Conservation (phyloP, 2,797 vertebrate genomes). For the Peromyscus nudipes region DNA sequence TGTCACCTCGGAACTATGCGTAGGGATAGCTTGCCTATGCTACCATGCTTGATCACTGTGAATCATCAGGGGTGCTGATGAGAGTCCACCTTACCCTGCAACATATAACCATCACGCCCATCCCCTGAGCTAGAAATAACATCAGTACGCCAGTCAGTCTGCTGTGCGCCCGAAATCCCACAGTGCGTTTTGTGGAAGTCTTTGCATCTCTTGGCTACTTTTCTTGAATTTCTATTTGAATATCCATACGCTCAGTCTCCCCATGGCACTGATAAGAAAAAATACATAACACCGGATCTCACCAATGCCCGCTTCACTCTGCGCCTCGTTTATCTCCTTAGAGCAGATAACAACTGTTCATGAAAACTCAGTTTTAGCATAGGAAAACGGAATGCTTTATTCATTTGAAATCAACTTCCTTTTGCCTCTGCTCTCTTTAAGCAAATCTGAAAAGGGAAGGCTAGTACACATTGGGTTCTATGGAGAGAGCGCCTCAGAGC, state of each 20-base stretch:
- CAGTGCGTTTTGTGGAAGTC: not conserved
- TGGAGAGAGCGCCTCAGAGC: not conserved
- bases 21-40: not conserved
- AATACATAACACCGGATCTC: not conserved
- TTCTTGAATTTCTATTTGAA: conserved; percentile 5
- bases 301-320: not conserved
- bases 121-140: not conserved
- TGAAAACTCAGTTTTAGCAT: conserved; percentile 41
- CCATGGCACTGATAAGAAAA: not conserved
- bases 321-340: not conserved
- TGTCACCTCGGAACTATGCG: not conserved
- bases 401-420: conserved; percentile 55
- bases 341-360: conserved; percentile 33
- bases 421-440: conserved; percentile 27
- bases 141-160: not conserved
- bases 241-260: not conserved
- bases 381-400: conserved; percentile 21
- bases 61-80: not conserved
- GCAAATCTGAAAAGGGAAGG: not conserved
- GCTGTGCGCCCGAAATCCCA: not conserved
- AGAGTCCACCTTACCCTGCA: rapidly evolving
- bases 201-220: not conserved
- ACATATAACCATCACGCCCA: not conserved
- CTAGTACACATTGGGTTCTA: not conserved
- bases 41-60: not conserved